Evolutionary conservation across 2,888 invertebrate genomes (phyloP), one percentile per base, ranked within the genome.

Genomic region (Emmelina monodactyla): DNA sequence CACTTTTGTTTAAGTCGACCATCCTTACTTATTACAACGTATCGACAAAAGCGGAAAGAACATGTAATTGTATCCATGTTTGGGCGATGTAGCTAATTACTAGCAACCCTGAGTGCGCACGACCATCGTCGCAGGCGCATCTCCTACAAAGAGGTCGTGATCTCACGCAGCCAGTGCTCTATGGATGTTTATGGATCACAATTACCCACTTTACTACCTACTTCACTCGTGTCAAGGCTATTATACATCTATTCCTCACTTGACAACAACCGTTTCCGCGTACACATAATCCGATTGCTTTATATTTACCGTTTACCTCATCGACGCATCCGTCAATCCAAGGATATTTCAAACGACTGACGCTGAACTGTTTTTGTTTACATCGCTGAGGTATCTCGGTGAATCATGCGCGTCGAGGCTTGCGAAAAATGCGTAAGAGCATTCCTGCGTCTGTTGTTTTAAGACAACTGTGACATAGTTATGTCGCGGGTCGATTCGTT

Each of bases 81-180:
- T 46, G 51, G 53, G 47, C 28, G 41, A 59, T 60, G 62, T 62
- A 63, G 57, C 61, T 55, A 58, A 66, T 70, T 63, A 64, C 42
- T 43, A 33, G 31, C 51, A 62, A 50, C 70, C 68, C 58, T 69
- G 70, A n/a, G n/a, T n/a, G n/a, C n/a, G n/a, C n/a, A n/a, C n/a
- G n/a, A n/a, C n/a, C n/a, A n/a, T n/a, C n/a, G n/a, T n/a, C 65
- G 47, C 41, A 41, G 52, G 44, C 42, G 40, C 52, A 49, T 52
- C 53, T 53, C 50, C 50, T 50, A 49, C 57, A 51, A 42, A 51
- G 34, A 38, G 47, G 37, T 55, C 54, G 54, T 57, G 61, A 60
- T 60, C 60, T 58, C 52, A 53, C 51, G 53, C 44, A 37, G 44
- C 49, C 50, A 51, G 53, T 54, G 51, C 45, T 57, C 54, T 58